These are phyloP conservation scores for Gymnothorax javanicus DNA, from an alignment of 2,797 vertebrate genomes.

Conservation along the genomic window DNA sequence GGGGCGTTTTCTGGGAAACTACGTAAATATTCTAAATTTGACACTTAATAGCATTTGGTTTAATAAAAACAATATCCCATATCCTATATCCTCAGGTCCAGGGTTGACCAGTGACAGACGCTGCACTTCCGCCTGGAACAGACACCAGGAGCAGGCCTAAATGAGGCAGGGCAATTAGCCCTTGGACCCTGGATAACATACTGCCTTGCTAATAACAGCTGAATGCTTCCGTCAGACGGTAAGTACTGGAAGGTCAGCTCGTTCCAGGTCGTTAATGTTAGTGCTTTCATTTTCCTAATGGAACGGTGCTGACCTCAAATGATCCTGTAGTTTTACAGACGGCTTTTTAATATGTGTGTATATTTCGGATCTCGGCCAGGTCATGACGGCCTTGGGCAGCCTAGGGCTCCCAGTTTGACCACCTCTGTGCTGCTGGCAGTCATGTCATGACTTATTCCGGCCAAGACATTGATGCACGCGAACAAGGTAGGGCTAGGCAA, in stretches of 20 bases:
- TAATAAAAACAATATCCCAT: neutral
- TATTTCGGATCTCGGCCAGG: neutral
- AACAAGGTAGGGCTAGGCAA: neutral
- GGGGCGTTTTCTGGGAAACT: neutral
- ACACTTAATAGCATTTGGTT: neutral
- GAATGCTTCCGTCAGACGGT: conserved; percentile 10
- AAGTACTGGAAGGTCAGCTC: conserved; percentile 13
- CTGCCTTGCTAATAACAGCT: conserved; percentile 1
- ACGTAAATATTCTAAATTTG: neutral
- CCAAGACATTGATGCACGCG: neutral
- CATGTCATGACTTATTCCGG: neutral
- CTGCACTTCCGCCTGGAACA: neutral
- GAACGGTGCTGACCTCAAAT: neutral
- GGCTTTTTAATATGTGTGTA: neutral
- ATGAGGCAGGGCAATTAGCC: conserved; percentile 15
- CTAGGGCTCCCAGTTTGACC: neutral
- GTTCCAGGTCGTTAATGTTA: conserved; percentile 16
- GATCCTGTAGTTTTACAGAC: conserved; percentile 9
- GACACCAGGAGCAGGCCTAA: neutral
- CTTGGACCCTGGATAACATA: conserved; percentile 16
- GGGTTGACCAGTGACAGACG: neutral
- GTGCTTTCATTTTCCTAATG: conserved; percentile 28
- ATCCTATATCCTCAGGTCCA: neutral
- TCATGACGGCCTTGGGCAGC: neutral
- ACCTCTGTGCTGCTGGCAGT: neutral